Base-by-base conservation (phyloP, 1,140 invertebrate species). In the Diplogasteroides magnus region DNA sequence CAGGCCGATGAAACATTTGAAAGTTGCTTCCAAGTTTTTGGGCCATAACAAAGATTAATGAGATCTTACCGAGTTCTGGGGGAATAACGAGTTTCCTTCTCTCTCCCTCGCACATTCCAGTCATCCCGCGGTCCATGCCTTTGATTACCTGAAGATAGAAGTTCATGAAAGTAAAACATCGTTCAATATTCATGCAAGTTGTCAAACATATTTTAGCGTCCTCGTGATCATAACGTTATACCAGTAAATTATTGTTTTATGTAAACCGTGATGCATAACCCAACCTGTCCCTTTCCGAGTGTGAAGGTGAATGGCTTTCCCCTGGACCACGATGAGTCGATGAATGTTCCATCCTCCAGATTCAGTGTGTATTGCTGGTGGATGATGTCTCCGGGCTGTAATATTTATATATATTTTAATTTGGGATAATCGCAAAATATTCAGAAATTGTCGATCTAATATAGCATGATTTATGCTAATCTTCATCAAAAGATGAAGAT, bases 41-140 rank as follows among this genome's bases (percentile, higher is more conserved):
- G n/a, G n/a, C n/a, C n/a, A n/a, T n/a, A n/a, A n/a, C n/a, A n/a
- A n/a, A n/a, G n/a, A n/a, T n/a, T n/a, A n/a, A n/a, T n/a, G n/a
- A n/a, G n/a, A n/a, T n/a, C n/a, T n/a, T 19, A 77, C 83, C 86
- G 64, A 85, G 77, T 31, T 85, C 83, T 65, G 85, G 78, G 23
- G 86, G 86, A 64, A 86, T 86, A 13, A 86, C 82, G 23, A 86
- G 76, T 72, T 85, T 86, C 29, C 86, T 79, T 65, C 85, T 83
- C 68, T 86, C 86, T 67, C 85, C 85, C 75, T 85, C 84, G 81
- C 86, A 86, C 86, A 86, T 86, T 25, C 74, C 81, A 19, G 62
- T 61, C 80, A 82, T 81, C 2, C 78, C 79, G 29, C 72, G 37
- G 57, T 81, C 79, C 78, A 82, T 83, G 64, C 81, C 79, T 61